Base-by-base conservation (phyloP, 2,888 invertebrate genomes). In the Megaustenia siamemsis region DNA sequence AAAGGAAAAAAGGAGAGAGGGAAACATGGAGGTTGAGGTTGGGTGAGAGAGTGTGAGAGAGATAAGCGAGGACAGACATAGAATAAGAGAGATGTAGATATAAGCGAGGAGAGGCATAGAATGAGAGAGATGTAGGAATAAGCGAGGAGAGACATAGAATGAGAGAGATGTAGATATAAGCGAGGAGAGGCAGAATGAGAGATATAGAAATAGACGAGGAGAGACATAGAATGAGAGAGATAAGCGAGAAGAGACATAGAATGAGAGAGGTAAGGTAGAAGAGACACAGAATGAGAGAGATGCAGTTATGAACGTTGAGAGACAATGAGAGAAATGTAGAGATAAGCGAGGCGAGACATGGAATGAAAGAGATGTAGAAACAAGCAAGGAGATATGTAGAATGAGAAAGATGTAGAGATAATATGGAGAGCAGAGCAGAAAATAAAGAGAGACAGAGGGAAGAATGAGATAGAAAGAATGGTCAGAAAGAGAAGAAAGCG, bases 281-380 rank as follows among this genome's bases (percentile, higher is more conserved):
- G 56, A 56, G 10, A 56, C 18, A 56, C 21, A 56, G 56, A 56
- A 12, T 18, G 18, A 56, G 6, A 56, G 56, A 56, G 6, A 56
- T 12, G 24, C 4, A 56, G 56, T 18, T 15, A 56, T 12, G 24
- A 4, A 56, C 18, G 24, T 15, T 18, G 56, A 56, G 6, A 56
- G 56, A 56, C 4, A 56, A 24, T 18, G 6, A 56, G 56, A 56
- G 6, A 56, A 24, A 56, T 15, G 24, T 12, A 56, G 6, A 56
- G n/a, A 56, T 56, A 15, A 18, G 24, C 5, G 56, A n/a, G n/a
- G n/a, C n/a, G n/a, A n/a, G n/a, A n/a, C n/a, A n/a, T n/a, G n/a
- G n/a, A n/a, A 49, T 49, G 56, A 40, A 71, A 81, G 71, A 71
- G 40, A 81, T 49, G 53, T 49, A 56, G 56, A 81, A 71, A 71